A percentile compares a stretch with the other conserved stretches of the same genome.
Conservation (phyloP, 2,888 invertebrate species). For the Scaptomyza tumidula region DNA sequence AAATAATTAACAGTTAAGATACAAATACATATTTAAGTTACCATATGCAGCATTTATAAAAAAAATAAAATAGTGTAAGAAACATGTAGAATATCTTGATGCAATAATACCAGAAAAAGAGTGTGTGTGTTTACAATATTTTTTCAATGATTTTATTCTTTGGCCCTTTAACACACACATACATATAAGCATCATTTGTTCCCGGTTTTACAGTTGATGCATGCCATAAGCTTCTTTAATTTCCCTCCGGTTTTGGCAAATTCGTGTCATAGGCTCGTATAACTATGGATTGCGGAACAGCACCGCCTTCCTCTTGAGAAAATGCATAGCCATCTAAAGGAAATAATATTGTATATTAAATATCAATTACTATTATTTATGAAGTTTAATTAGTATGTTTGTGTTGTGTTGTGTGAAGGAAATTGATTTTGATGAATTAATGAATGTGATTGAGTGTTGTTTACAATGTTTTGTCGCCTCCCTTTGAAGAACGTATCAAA, state of each 20-base stretch:
- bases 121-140: slow-evolving; percentile 32
- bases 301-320: slow-evolving; percentile 99
- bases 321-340: slow-evolving; percentile 97
- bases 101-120: slow-evolving; percentile 50
- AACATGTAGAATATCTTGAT: slow-evolving; percentile 60
- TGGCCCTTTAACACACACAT: slow-evolving; percentile 53
- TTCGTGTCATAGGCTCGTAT: slow-evolving; percentile 98
- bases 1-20: slow-evolving; percentile 74
- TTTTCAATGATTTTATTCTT: slow-evolving; percentile 44
- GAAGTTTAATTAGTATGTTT: slow-evolving; percentile 4
- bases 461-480: slow-evolving; percentile 2
- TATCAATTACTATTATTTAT: slow-evolving; percentile 11
- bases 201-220: slow-evolving; percentile 24
- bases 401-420: slow-evolving; percentile 10
- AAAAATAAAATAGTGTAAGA: slow-evolving; percentile 57
- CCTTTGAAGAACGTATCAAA: background rate
- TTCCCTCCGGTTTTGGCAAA: slow-evolving; percentile 91
- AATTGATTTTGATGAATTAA: background rate
- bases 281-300: slow-evolving; percentile 96
- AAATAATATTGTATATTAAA: slow-evolving; percentile 8
- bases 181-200: slow-evolving; percentile 29
- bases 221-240: slow-evolving; percentile 59
- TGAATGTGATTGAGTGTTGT: slow-evolving; percentile 8
- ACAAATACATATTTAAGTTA: slow-evolving; percentile 51
- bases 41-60: slow-evolving; percentile 43